These are phyloP conservation scores for Acyrthosiphon pisum DNA, from an alignment of 1,140 invertebrate genomes.

Conservation along the genomic window DNA sequence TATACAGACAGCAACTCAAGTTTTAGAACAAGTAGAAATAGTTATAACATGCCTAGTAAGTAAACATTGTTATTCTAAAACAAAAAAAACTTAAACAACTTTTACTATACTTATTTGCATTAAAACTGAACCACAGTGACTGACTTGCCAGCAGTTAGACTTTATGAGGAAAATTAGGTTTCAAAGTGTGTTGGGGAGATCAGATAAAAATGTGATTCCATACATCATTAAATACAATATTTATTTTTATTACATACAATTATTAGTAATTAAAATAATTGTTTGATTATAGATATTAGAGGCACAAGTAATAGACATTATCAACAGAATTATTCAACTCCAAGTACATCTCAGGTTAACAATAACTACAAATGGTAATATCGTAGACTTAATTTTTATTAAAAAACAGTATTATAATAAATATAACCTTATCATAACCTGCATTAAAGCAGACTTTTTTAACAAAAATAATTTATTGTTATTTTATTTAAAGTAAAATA, in stretches of 20 bases:
- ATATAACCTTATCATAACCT: neutral
- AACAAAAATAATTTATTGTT: neutral
- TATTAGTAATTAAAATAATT: neutral
- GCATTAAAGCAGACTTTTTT: neutral
- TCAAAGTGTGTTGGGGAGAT: neutral
- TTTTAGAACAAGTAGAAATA: constrained; percentile 17
- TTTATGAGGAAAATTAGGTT: neutral
- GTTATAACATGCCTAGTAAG: constrained; percentile 31
- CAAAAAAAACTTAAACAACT: neutral
- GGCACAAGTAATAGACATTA: constrained; percentile 41
- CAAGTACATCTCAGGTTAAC: constrained; percentile 49
- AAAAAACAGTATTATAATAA: constrained; percentile 43
- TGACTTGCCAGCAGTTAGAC: neutral
- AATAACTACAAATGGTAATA: constrained; percentile 47
- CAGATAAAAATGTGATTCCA: neutral
- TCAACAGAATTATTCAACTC: constrained; percentile 44
- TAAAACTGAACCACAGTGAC: neutral
- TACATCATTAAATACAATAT: neutral
- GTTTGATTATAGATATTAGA: constrained; percentile 17
- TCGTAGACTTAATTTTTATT: neutral
- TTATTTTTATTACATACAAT: neutral
- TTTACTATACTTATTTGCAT: neutral
- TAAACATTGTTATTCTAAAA: neutral
- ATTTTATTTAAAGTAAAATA: constrained; percentile 20
- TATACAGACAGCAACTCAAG: neutral